Evolutionary conservation across 2,113 vertebrate species (phyloP).

Genomic region (Hemiprocne comata): DNA sequence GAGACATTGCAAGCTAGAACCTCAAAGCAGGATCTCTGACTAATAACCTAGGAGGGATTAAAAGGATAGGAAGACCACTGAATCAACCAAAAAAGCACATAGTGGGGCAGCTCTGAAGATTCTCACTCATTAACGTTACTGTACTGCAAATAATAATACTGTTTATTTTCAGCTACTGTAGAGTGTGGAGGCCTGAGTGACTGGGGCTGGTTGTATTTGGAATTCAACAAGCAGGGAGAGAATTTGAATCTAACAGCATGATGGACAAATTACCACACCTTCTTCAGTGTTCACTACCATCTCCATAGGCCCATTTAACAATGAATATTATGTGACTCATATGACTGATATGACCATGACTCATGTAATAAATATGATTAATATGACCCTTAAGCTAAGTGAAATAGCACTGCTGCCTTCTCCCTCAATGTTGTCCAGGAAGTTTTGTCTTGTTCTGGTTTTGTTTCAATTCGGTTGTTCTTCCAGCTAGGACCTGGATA

Average conservation of each 20-base stretch:
- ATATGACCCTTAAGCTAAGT: neutral
- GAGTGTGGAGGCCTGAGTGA: neutral
- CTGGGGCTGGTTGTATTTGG: neutral
- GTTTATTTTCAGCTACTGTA: neutral
- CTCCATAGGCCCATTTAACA: neutral
- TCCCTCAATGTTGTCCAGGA: neutral
- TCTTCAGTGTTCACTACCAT: neutral
- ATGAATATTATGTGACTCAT: neutral
- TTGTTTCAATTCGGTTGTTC: neutral
- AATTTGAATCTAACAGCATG: neutral
- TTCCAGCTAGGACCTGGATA: neutral
- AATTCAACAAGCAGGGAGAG: neutral
- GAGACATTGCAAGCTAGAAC: conserved; percentile 3
- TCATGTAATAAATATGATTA: neutral
- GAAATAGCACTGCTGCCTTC: neutral
- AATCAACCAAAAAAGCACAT: neutral
- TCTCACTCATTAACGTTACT: neutral
- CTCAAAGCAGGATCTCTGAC: conserved; percentile 4
- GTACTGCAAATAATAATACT: neutral
- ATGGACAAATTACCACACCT: neutral
- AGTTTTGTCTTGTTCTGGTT: neutral
- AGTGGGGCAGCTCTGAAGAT: neutral
- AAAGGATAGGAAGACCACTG: neutral
- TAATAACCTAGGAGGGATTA: neutral
- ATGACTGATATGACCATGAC: neutral